Evolutionary conservation across 2,888 invertebrate genomes (phyloP).

Genomic region (Tolmerus cingulatus): DNA sequence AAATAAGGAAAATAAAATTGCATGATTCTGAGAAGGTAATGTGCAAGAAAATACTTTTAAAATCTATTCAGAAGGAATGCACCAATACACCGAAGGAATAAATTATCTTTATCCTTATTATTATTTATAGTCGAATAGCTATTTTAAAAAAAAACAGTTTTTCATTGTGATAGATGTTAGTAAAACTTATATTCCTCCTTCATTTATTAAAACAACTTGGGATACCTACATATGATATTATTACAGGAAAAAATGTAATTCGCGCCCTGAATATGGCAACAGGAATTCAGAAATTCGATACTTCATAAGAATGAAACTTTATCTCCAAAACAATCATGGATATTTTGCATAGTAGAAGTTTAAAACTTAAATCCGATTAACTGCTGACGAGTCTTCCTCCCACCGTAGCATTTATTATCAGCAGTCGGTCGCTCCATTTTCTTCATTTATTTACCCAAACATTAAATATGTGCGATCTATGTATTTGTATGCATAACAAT

Average conservation of each 20-base stretch:
- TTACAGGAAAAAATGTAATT: not conserved
- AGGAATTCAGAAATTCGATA: not conserved
- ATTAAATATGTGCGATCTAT: not conserved
- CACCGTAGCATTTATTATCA: not conserved
- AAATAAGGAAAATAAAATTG: no score
- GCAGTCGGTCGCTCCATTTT: not conserved
- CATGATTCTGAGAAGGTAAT: no score
- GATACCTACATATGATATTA: not conserved
- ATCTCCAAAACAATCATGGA: not conserved
- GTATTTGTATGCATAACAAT: not conserved
- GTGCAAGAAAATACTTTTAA: no score
- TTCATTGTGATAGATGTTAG: not conserved
- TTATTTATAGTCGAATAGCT: no score
- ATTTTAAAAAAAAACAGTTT: no score
- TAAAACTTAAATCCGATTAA: conserved; percentile 25
- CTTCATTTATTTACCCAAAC: not conserved
- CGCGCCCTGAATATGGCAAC: not conserved
- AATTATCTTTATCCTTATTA: no score
- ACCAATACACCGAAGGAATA: no score
- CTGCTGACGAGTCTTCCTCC: conserved; percentile 9
- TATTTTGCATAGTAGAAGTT: not conserved
- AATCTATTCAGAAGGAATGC: no score
- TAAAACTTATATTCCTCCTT: not conserved
- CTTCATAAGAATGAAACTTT: conserved; percentile 2
- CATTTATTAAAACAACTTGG: not conserved